phyloP scores from a whole-genome alignment of 2,888 invertebrate genomes.

The Germaria angustata region DNA sequence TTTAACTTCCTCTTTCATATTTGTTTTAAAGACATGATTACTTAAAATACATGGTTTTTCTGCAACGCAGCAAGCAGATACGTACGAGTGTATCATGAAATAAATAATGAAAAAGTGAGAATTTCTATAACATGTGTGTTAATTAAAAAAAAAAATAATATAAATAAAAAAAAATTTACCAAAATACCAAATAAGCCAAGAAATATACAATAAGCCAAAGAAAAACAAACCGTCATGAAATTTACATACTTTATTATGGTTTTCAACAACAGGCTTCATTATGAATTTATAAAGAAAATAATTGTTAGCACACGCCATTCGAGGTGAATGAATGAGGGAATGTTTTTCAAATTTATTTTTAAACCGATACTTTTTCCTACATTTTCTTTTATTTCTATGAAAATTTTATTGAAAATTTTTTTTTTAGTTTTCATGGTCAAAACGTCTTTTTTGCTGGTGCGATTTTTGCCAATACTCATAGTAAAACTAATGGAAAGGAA shows the following conservation, averaged over 20 bases:
- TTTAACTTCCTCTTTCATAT: not conserved
- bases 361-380: not conserved
- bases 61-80: not conserved
- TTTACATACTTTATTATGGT: not conserved
- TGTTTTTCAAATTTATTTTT: slow-evolving; percentile 9
- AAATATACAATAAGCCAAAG: slow-evolving; percentile 1
- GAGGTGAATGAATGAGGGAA: slow-evolving; percentile 48
- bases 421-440: slow-evolving; percentile 56
- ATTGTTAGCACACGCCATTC: slow-evolving; percentile 33
- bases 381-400: slow-evolving; percentile 11
- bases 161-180: slow-evolving; percentile 11
- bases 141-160: slow-evolving; percentile 20
- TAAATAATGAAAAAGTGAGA: slow-evolving; percentile 9
- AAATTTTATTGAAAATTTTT: slow-evolving; percentile 42
- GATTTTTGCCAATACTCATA: not conserved
- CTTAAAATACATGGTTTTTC: not conserved
- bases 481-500: not conserved
- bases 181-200: not conserved
- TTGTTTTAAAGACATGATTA: not conserved
- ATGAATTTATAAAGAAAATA: not conserved
- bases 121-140: slow-evolving; percentile 25
- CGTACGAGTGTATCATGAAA: slow-evolving; percentile 8
- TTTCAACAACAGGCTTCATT: not conserved
- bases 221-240: slow-evolving; percentile 3
- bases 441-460: not conserved